Evolutionary conservation across 1,140 invertebrate species (phyloP), one percentile per base, ranked within the genome.

Genomic region (Lucilia sericata): DNA sequence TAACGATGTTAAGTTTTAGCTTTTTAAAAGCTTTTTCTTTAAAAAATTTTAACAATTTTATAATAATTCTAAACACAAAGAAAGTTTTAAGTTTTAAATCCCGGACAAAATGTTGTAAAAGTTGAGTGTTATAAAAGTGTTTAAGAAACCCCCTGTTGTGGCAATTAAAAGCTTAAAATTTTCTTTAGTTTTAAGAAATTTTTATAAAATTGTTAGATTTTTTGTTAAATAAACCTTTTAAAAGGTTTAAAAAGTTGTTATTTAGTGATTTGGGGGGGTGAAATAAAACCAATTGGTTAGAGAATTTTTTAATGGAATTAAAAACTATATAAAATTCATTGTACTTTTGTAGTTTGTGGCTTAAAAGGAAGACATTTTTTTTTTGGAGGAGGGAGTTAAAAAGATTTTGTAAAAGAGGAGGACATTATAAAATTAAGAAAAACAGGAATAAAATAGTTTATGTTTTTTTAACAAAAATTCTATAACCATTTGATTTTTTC

Each of bases 321-420:
- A 60, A 60, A 55, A 55, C 42, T 42, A 55, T 55, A 70, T 70
- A 70, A 70, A 70, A 55, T 25, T 25, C 65, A 70, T 19, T 70
- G 19, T 21, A 25, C 10, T 21, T 19, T 70, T 70, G 10, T 21
- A 25, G 17, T 21, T 70, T 70, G 65, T 21, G 42, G 5, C 10
- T 70, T 12, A 10, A 21, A 70, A 21, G 65, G 65, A 70, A 70
- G 65, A 70, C 65, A n/a, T 60, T 21, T 70, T 21, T 21, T 25
- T 70, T 70, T 7, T 19, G 60, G 8, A 30, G 25, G 25, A 30
- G 25, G 25, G 25, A 30, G 25, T 30, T 1, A 2, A n/a, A 70
- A 10, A 3, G n/a, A 70, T 25, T 21, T 70, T 36, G n/a, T n/a
- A n/a, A n/a, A n/a, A 36, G 21, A 70, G n/a, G 60, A 70, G 25